A percentile compares a stretch with the other conserved stretches of the same genome.
Conservation (phyloP, 2,113 vertebrate species). For the Uria lomvia region DNA sequence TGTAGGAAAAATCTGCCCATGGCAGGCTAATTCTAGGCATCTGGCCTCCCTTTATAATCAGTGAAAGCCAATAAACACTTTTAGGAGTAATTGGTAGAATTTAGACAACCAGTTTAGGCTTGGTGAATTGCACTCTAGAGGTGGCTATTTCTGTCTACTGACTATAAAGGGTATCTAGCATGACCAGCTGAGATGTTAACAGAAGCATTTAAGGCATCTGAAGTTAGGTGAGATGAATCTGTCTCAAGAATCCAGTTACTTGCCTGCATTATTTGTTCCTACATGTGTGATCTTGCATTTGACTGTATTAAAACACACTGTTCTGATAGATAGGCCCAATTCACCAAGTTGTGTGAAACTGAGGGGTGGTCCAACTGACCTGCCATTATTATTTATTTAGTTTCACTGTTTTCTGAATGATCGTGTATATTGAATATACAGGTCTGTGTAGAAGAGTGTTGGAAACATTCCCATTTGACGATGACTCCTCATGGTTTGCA, state of each 20-base stretch:
- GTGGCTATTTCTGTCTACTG: neutral
- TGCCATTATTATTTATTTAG: neutral
- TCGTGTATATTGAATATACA: neutral
- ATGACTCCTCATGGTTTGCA: neutral
- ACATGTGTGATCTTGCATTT: neutral
- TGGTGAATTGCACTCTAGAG: neutral
- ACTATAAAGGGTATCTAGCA: neutral
- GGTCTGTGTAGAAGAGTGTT: neutral
- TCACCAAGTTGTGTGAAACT: neutral
- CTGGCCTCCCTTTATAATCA: neutral
- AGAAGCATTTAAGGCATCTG: neutral
- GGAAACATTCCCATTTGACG: neutral
- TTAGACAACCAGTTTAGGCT: neutral
- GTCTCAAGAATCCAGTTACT: neutral
- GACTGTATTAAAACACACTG: neutral
- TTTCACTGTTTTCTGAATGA: neutral
- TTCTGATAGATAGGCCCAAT: neutral
- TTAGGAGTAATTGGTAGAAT: neutral
- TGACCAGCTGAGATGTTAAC: neutral
- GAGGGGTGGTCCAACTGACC: neutral
- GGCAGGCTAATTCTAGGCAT: neutral
- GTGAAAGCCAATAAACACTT: neutral
- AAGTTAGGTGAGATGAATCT: neutral
- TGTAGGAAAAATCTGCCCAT: neutral
- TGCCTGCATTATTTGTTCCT: neutral